Base-by-base conservation (phyloP, 2,888 invertebrate genomes). In the Chrysomela aeneicollis region DNA sequence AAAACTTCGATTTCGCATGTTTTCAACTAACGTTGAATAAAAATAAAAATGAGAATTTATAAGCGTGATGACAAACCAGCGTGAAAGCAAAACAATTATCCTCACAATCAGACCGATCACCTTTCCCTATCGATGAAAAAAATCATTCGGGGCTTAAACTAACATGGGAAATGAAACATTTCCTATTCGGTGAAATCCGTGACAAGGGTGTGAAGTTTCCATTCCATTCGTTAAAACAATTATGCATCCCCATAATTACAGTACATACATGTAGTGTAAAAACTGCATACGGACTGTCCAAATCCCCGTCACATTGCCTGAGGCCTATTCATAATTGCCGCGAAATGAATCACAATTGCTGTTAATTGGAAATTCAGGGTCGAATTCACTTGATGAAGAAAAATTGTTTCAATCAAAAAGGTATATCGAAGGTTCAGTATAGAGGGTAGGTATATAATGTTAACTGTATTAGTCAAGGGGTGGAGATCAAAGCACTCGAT, bases 201-300 rank as follows among this genome's bases (percentile, higher is more conserved):
- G 15, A 42, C 42, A 42, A 42, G 42, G 42, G 42, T 42, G 42
- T 10, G 42, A 42, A 42, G 15, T 15, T n/a, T 42, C 15, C 42
- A 42, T 15, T 42, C 15, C 42, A 42, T 42, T 42, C 42, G 42
- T 42, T 42, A 42, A 42, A 42, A 42, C 42, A 42, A 42, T 42
- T 42, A 42, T 42, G 42, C 4, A 42, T 42, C 42, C 42, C 42
- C 42, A 42, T 42, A 42, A 42, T 42, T 42, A 15, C 42, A n/a
- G 42, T 42, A 42, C 42, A 15, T 42, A 42, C 15, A 42, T 15
- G n/a, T 42, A 42, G 42, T 42, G 42, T 42, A 42, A 42, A 42
- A 42, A 35, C 35, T 35, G 35, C 12, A 5, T 35, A 35, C 35
- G 12, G 35, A 35, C 35, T 35, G 35, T 35, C 12, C 35, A 12